Evolutionary conservation across 2,113 vertebrate genomes (phyloP).

Genomic region (Albula goreensis): DNA sequence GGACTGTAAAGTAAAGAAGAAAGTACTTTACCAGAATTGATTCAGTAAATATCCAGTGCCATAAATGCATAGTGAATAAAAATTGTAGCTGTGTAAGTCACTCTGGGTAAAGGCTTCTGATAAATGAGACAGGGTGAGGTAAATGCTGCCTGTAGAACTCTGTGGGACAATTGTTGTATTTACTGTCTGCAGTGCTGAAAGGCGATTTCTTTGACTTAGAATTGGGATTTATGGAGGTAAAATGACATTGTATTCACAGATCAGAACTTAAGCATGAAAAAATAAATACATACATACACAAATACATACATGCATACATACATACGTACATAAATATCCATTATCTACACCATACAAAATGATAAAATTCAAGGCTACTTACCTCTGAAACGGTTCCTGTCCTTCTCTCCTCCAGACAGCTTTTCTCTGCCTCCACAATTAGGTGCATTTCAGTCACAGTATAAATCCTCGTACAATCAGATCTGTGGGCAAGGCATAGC

Average conservation of each 20-base stretch:
- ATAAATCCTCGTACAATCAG: not conserved
- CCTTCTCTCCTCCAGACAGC: not conserved
- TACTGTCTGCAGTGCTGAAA: not conserved
- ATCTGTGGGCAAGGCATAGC: not conserved
- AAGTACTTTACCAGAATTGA: too few species aligned
- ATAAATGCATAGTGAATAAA: too few species aligned
- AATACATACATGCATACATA: not conserved
- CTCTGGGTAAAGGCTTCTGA: too few species aligned
- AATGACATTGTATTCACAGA: too few species aligned
- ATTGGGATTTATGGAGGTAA: too few species aligned
- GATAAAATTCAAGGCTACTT: conserved; percentile 57
- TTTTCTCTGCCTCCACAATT: not conserved
- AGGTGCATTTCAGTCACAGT: not conserved
- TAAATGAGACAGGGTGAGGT: too few species aligned
- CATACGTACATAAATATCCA: not conserved
- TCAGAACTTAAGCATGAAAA: not conserved
- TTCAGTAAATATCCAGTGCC: too few species aligned
- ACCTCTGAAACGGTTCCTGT: conserved; percentile 50
- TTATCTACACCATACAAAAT: conserved; percentile 31
- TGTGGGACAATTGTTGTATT: not conserved
- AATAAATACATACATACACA: not conserved
- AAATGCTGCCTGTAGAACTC: not conserved
- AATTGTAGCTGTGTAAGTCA: too few species aligned
- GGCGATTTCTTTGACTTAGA: not conserved
- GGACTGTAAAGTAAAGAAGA: too few species aligned